Evolutionary conservation across 2,888 invertebrate genomes (phyloP), one percentile per base, ranked within the genome.

Genomic region (Conus canariensis): DNA sequence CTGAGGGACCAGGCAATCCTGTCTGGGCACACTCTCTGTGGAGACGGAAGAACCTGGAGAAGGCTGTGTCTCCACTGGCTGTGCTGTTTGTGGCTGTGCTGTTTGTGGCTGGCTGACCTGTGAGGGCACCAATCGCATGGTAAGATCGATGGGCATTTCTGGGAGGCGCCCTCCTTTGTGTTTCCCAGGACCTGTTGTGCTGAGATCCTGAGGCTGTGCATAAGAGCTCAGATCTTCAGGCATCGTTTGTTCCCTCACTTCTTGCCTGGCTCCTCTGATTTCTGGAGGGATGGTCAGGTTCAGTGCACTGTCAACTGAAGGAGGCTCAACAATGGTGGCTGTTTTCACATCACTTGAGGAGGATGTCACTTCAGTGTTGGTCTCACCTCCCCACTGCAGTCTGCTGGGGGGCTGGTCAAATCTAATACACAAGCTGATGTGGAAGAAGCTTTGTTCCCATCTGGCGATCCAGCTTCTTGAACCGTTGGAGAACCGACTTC

Each of bases 111-210:
- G 58, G 58, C 25, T 59, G 60, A 74, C n/a, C 56, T 30, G 70
- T 12, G 25, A 10, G 59, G 74, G 70, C 30, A 58, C 85, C 85
- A 89, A 70, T 4, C 89, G 85, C 64, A 85, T 70, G 25, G 89
- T 85, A 25, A 89, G 74, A 30, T 89, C 89, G 14, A 89, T 89
- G 59, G 89, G 89, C 89, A 89, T 85, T 56, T 89, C 89, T 25
- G 60, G 88, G 56, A 74, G 58, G 7, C 58, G 70, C 74, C 74
- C n/a, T 30, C 64, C 80, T 60, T 70, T 70, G 16, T 22, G 59
- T 25, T 74, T 85, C 12, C 59, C 74, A 56, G 85, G 22, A 25
- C 85, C 60, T n/a, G 83, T 70, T 1, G 85, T 89, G 74, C 85
- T 85, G 59, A 89, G 85, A 45, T 89, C 89, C 45, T 89, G 89